Percentiles rank a stretch among this genome's conserved stretches.
phyloP scores from a whole-genome alignment of 2,797 vertebrate species.

The Halcyon leucocephala region DNA sequence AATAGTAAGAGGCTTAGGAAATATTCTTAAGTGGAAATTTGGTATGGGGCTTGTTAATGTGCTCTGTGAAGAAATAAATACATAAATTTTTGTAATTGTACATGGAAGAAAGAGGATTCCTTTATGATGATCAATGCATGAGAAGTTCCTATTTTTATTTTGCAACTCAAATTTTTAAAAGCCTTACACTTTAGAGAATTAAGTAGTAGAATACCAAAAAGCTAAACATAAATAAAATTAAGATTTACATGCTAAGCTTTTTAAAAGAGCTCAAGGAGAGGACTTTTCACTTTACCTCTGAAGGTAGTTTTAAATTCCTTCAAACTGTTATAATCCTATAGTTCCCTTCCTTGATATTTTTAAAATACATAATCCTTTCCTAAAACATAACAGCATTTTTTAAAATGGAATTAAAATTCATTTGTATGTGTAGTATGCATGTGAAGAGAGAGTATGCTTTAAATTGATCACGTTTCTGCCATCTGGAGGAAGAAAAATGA shows the following conservation, averaged over 20 bases:
- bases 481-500: constrained; percentile 60
- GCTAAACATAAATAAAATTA: neutral
- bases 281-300: constrained; percentile 42
- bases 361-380: constrained; percentile 50
- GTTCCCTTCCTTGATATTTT: constrained; percentile 46
- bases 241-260: neutral
- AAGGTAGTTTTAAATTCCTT: constrained; percentile 51
- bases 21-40: neutral
- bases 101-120: neutral
- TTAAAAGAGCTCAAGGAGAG: neutral
- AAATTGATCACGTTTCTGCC: constrained; percentile 62
- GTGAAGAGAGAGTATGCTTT: neutral
- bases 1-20: neutral
- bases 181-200: neutral
- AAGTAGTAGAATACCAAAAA: neutral
- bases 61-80: neutral
- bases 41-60: neutral
- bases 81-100: neutral
- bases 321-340: constrained; percentile 48
- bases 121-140: neutral
- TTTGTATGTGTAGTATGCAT: neutral
- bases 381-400: constrained; percentile 28
- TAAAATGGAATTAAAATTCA: constrained; percentile 18
- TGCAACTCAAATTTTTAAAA: neutral
- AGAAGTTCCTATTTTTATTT: neutral